Evolutionary conservation across 2,888 invertebrate species (phyloP).

Genomic region (Tridacna crocea): DNA sequence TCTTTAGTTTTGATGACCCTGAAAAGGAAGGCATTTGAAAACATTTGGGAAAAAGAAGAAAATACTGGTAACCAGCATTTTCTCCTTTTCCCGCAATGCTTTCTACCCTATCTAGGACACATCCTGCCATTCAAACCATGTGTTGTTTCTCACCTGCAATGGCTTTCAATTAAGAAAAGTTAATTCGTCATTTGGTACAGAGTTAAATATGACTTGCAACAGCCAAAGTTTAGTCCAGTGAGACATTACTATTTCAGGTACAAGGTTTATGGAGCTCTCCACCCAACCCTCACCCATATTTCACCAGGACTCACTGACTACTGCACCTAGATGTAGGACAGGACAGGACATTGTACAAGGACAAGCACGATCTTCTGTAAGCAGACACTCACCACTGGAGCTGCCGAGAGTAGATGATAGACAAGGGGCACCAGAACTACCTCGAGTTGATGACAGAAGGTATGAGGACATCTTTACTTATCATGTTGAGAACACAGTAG

Average conservation of each 20-base stretch:
- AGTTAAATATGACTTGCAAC: neutral
- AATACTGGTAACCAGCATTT: neutral
- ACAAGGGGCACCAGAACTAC: neutral
- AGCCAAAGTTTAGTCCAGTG: too few species aligned
- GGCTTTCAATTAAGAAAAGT: neutral
- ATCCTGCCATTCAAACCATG: too few species aligned
- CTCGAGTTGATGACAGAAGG: conserved; percentile 22
- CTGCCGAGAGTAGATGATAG: conserved; percentile 49
- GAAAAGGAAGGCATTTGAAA: too few species aligned
- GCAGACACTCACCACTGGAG: conserved; percentile 28
- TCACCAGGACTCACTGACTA: conserved; percentile 57
- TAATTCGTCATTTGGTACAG: neutral
- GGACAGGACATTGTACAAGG: neutral
- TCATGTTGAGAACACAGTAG: too few species aligned
- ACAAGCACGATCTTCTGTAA: neutral
- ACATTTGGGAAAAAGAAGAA: too few species aligned
- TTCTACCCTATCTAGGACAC: neutral
- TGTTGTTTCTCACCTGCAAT: too few species aligned
- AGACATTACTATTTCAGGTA: conserved; percentile 28
- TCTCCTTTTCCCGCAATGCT: neutral
- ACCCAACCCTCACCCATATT: conserved; percentile 68
- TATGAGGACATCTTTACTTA: neutral
- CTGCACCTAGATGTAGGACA: conserved; percentile 28
- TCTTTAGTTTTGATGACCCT: too few species aligned
- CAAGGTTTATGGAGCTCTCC: conserved; percentile 68